A percentile compares a stretch with the other conserved stretches of the same genome.
Evolutionary conservation across 2,797 vertebrate genomes (phyloP).

Genomic region (Lithobates sylvaticus): DNA sequence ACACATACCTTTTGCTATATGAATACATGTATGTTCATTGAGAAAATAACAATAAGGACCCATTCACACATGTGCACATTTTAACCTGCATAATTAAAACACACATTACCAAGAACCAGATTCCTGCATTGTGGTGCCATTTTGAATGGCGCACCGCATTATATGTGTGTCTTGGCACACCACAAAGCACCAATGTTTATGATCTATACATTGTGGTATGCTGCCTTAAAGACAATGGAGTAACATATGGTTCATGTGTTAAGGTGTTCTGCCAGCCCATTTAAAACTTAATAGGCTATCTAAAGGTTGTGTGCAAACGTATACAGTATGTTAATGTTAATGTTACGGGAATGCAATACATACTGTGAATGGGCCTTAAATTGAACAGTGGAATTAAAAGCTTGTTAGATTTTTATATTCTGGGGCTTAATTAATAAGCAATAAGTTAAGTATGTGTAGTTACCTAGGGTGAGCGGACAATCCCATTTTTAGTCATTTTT

Average conservation of each 20-base stretch:
- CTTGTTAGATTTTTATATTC: background rate
- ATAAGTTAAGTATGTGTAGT: background rate
- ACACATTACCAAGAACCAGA: background rate
- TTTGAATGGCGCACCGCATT: too few relatives aligned
- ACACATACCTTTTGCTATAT: background rate
- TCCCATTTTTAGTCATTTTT: background rate
- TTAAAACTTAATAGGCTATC: too few relatives aligned
- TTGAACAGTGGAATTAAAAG: background rate
- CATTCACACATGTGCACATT: background rate
- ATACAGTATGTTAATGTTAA: background rate
- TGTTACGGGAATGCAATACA: background rate
- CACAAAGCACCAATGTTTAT: too few relatives aligned
- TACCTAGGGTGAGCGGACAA: background rate
- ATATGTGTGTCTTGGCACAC: too few relatives aligned
- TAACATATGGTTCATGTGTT: too few relatives aligned
- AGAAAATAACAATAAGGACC: background rate
- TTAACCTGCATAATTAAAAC: background rate
- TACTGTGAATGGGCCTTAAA: background rate
- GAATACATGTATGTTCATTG: background rate
- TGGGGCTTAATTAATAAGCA: background rate
- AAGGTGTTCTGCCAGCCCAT: too few relatives aligned
- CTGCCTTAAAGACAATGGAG: too few relatives aligned
- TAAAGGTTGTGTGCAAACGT: too few relatives aligned
- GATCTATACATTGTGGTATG: too few relatives aligned
- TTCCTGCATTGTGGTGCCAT: background rate